Conservation (phyloP, 2,888 invertebrate species). For the Pedicia rivosa region DNA sequence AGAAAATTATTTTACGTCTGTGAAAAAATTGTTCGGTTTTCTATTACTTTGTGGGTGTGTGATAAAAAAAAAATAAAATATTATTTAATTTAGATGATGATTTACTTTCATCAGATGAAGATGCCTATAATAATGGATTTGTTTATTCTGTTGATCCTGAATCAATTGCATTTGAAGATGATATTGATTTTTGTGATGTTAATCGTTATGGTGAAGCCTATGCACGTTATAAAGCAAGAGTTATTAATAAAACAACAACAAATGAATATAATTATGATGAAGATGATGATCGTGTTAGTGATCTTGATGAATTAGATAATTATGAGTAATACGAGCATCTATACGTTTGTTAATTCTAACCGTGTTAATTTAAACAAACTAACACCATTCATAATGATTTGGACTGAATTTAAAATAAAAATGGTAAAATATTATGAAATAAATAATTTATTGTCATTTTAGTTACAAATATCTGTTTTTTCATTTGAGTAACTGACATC, state of each 20-base stretch:
- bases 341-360: too few relatives aligned
- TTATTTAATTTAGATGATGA: too few relatives aligned
- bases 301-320: conserved; percentile 4
- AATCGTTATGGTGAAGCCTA: conserved; percentile 46
- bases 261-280: conserved; percentile 8
- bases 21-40: too few relatives aligned
- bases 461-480: conserved; percentile 7
- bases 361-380: background rate
- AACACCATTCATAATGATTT: too few relatives aligned
- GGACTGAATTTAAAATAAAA: background rate
- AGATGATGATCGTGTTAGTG: conserved; percentile 7
- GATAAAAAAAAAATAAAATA: too few relatives aligned
- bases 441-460: conserved; percentile 9
- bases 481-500: conserved; percentile 2
- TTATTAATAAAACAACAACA: conserved; percentile 19
- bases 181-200: conserved; percentile 35
- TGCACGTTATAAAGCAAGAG: conserved; percentile 46
- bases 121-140: conserved; percentile 23
- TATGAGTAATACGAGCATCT: background rate
- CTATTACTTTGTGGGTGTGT: too few relatives aligned
- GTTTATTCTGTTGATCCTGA: conserved; percentile 29
- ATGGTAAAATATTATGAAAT: conserved; percentile 5
- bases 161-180: conserved; percentile 25
- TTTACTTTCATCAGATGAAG: conserved; percentile 18
- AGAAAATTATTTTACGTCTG: too few relatives aligned